A percentile compares a stretch with the other conserved stretches of the same genome.
Conservation (phyloP, 2,797 vertebrate species). For the Spizella passerina region DNA sequence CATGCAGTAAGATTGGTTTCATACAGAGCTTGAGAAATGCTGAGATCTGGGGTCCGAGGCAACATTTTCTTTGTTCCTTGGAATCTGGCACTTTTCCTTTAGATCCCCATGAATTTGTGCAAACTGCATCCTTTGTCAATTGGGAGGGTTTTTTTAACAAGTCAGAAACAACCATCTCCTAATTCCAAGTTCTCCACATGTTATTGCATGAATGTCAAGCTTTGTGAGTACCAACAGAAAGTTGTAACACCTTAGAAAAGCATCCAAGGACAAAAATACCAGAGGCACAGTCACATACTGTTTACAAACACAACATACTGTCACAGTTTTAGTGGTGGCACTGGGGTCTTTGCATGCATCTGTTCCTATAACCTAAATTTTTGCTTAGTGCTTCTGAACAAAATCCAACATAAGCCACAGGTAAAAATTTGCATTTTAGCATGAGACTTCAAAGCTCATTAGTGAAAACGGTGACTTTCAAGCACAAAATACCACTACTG, state of each 20-base stretch:
- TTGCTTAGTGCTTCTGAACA: background rate
- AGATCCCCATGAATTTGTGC: background rate
- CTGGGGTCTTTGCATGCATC: background rate
- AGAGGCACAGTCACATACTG: background rate
- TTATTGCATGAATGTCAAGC: background rate
- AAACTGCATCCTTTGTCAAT: background rate
- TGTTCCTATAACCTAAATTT: background rate
- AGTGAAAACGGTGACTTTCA: background rate
- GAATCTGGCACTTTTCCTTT: background rate
- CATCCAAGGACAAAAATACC: background rate
- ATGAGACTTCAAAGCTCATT: background rate
- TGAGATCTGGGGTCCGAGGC: background rate
- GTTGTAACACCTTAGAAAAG: background rate
- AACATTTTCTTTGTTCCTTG: background rate
- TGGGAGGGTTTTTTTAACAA: rapidly evolving
- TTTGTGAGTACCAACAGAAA: background rate
- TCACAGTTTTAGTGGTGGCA: background rate
- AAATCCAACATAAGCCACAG: background rate
- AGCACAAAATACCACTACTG: background rate
- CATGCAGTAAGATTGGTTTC: background rate
- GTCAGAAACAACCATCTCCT: background rate
- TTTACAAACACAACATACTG: background rate
- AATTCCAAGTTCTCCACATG: background rate
- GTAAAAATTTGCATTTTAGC: background rate
- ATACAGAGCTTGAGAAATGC: background rate